Evolutionary conservation across 2,113 vertebrate species (phyloP).

Genomic region (Beaufortia kweichowensis): DNA sequence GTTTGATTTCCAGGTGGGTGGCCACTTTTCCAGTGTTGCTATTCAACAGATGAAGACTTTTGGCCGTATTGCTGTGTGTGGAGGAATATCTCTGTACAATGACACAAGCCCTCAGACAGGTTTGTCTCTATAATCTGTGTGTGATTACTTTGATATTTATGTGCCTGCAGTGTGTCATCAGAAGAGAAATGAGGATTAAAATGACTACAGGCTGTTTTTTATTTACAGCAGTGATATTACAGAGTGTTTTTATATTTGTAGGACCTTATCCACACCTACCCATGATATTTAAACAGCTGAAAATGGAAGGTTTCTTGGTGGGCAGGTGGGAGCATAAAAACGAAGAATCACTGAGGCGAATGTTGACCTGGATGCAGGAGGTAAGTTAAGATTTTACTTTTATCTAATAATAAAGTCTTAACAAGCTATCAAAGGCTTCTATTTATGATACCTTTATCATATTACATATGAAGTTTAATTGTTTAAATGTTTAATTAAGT

Average conservation of each 20-base stretch:
- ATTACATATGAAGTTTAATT: too few relatives aligned
- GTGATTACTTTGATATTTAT: too few relatives aligned
- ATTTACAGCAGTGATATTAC: too few relatives aligned
- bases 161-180: too few relatives aligned
- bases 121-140: conserved; percentile 48
- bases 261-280: conserved; percentile 64
- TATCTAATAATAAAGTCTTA: neutral
- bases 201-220: too few relatives aligned
- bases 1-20: conserved; percentile 78
- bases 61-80: conserved; percentile 80
- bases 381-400: conserved; percentile 63
- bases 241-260: conserved; percentile 55
- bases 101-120: conserved; percentile 69
- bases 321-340: conserved; percentile 62
- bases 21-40: conserved; percentile 73
- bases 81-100: conserved; percentile 78
- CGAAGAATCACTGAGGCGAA: conserved; percentile 70
- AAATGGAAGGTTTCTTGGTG: conserved; percentile 75
- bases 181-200: neutral
- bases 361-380: conserved; percentile 76
- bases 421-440: too few relatives aligned
- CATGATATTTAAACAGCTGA: conserved; percentile 72
- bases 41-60: conserved; percentile 78
- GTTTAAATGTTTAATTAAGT: too few relatives aligned
- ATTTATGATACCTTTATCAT: too few relatives aligned